Percentiles rank a stretch among this genome's conserved stretches.
Evolutionary conservation across 2,888 invertebrate genomes (phyloP).

Genomic region (Mesochorus sp.): DNA sequence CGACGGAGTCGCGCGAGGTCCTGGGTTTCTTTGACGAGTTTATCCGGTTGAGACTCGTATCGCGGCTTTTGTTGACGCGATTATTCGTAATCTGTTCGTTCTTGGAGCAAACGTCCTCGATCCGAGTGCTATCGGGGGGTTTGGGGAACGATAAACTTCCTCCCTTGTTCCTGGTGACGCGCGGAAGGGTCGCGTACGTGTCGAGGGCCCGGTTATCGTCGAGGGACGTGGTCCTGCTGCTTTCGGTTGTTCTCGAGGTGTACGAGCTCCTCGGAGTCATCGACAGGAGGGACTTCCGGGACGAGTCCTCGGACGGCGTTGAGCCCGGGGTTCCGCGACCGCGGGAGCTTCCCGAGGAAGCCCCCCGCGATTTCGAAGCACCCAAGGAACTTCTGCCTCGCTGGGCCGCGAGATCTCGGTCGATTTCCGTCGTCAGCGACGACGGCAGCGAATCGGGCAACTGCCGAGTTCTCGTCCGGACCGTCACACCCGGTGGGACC

Average conservation of each 20-base stretch:
- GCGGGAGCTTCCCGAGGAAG: conserved; percentile 60
- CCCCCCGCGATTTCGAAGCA: conserved; percentile 67
- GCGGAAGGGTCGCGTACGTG: conserved; percentile 90
- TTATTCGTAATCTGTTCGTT: conserved; percentile 80
- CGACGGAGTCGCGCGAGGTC: conserved; percentile 72
- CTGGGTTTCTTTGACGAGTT: conserved; percentile 66
- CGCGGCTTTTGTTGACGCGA: conserved; percentile 75
- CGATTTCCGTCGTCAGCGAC: conserved; percentile 78
- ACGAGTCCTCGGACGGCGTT: conserved; percentile 76
- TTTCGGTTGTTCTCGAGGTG: conserved; percentile 28
- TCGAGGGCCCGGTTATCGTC: conserved; percentile 84
- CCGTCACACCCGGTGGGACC: conserved; percentile 79
- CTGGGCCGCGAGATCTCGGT: conserved; percentile 76
- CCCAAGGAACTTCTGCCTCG: conserved; percentile 67
- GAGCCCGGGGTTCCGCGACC: conserved; percentile 71
- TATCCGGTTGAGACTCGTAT: conserved; percentile 81
- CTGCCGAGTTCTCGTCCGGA: conserved; percentile 77
- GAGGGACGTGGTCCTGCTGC: conserved; percentile 53
- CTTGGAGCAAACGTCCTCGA: conserved; percentile 80
- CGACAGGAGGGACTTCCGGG: conserved; percentile 63
- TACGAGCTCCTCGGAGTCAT: conserved; percentile 59
- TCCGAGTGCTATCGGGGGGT: conserved; percentile 79
- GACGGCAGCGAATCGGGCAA: conserved; percentile 78
- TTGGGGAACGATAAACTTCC: conserved; percentile 77
- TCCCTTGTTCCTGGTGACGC: conserved; percentile 86